Evolutionary conservation across 2,113 vertebrate species (phyloP), one percentile per base, ranked within the genome.

Genomic region (Aspiorhynchus laticeps): DNA sequence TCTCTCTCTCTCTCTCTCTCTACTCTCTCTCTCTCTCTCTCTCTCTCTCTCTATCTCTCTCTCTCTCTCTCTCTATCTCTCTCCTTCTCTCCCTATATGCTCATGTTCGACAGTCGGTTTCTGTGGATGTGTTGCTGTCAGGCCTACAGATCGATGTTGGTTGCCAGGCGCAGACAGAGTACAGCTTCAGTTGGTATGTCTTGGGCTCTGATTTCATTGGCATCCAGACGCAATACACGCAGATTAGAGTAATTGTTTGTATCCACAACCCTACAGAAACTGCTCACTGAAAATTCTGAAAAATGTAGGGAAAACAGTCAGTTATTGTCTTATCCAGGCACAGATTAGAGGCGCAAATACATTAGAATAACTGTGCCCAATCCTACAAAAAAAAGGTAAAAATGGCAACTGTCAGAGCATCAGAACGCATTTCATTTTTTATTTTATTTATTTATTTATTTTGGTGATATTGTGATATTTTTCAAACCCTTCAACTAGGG

Each of bases 171-270:
- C 79, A 99, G 96, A 91, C 98, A 99, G 88, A 96, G 97, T 73
- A 96, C 95, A 89, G 96, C 96, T 81, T 99, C 96, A 7, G 94
- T 91, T 0, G 97, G 97, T 89, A 99, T 93, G 81, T 94, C 96
- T 82, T 89, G 92, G 38, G 95, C 93, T 1, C 92, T 96, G 59
- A 99, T 93, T 26, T 93, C 92, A 82, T 99, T 99, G 84, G 96
- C 97, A 87, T 99, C 98, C 93, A 99, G 90, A 3, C 97, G 96
- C 88, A 99, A 91, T 83, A 98, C 96, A 87, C 92, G 97, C 87
- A 99, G 93, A 88, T 89, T 96, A 87, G 98, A 99, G 87, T 96
- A 99, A 90, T 94, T 96, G 5, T 84, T 73, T 21, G 95, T 95
- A 79, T 97, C 95, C 61, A 96, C 92, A 11, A 95, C 92, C 19